Percentiles rank a stretch among this genome's conserved stretches.
Evolutionary conservation across 2,797 vertebrate genomes (phyloP).

Genomic region (Diplodus puntazzo): DNA sequence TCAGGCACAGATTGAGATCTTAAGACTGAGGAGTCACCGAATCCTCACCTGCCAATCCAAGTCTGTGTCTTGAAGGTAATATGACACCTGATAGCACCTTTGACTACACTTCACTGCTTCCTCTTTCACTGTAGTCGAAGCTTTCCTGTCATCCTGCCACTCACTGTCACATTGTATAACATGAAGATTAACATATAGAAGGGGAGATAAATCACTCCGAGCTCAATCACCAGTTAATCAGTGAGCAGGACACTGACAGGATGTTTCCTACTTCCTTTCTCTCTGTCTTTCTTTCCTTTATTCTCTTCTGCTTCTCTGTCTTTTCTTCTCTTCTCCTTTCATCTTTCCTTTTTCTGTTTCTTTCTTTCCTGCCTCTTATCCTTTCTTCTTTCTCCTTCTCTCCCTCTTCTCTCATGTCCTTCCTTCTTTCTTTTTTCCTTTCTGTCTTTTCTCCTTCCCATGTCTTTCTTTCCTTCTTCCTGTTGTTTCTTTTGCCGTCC

Average conservation of each 20-base stretch:
- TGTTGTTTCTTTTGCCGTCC: neutral
- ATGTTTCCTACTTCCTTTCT: no score
- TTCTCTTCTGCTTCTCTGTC: no score
- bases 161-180: neutral
- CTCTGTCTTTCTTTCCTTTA: neutral
- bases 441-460: no score
- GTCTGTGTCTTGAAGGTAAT: slow-evolving; percentile 1
- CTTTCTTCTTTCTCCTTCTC: no score
- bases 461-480: neutral
- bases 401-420: neutral
- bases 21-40: slow-evolving; percentile 18
- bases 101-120: neutral
- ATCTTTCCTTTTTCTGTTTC: neutral
- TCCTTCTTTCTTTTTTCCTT: neutral
- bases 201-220: no score
- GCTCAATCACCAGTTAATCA: no score
- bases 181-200: no score
- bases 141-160: neutral
- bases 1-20: slow-evolving; percentile 48
- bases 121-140: neutral
- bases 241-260: no score
- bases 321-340: no score
- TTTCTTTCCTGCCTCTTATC: no score
- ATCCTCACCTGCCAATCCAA: slow-evolving; percentile 39
- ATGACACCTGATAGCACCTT: neutral